Evolutionary conservation across 35 echinoderm and acorn worm genomes (phyloP).

Genomic region (Apostichopus californicus): DNA sequence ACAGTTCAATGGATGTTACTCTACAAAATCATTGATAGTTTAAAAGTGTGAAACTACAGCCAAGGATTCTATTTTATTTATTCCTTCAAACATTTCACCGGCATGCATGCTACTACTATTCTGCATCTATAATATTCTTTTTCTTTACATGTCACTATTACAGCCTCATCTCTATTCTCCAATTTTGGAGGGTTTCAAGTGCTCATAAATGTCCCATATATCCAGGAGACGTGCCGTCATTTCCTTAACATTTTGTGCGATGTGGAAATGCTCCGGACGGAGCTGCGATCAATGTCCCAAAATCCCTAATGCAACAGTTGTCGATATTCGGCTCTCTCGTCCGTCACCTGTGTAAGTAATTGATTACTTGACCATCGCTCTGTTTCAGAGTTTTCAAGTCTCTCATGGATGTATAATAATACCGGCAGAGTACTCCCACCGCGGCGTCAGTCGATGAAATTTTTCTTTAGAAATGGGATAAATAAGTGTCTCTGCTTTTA

Average conservation of each 20-base stretch:
- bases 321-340: slow-evolving; percentile 11
- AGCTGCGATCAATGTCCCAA: slow-evolving; percentile 17
- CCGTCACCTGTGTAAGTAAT: slow-evolving; percentile 27
- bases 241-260: neutral
- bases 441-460: neutral
- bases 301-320: slow-evolving; percentile 37
- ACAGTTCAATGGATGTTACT: no score
- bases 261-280: neutral
- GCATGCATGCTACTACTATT: no score
- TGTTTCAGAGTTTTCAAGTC: neutral
- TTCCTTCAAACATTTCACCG: no score
- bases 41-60: no score
- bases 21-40: no score
- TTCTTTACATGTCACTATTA: no score
- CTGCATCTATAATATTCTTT: no score
- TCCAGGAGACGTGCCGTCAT: neutral
- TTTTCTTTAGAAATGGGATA: slow-evolving; percentile 14
- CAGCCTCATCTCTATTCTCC: no score
- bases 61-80: no score
- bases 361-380: slow-evolving; percentile 24
- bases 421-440: neutral
- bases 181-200: no score
- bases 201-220: no score
- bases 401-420: slow-evolving; percentile 15
- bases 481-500: slow-evolving; percentile 1